Percentiles rank a stretch among this genome's conserved stretches.
These are phyloP conservation scores for Papilio elwesi DNA, from an alignment of 2,888 invertebrate genomes.

Conservation along the genomic window DNA sequence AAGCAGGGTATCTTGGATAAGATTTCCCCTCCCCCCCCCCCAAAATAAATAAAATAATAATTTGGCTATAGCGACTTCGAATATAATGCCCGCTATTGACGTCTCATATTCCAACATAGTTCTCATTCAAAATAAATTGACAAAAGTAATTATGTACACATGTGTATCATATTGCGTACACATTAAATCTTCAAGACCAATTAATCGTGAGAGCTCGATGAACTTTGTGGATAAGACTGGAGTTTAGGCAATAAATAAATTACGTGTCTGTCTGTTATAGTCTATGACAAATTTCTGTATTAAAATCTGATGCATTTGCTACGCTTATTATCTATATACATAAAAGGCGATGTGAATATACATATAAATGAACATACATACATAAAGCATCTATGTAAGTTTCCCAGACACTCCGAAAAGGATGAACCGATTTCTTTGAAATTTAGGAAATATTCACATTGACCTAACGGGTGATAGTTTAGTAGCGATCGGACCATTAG, in stretches of 20 bases:
- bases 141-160: background rate
- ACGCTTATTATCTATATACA: too few relatives aligned
- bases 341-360: too few relatives aligned
- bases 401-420: too few relatives aligned
- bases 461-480: too few relatives aligned
- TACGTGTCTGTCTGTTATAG: background rate
- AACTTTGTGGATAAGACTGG: background rate
- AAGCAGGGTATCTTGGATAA: too few relatives aligned
- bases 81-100: background rate
- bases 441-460: too few relatives aligned
- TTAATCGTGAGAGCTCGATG: background rate
- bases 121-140: background rate
- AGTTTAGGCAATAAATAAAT: slow-evolving; percentile 14
- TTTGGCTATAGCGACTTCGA: background rate
- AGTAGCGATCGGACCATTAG: too few relatives aligned
- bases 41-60: background rate
- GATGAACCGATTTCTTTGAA: too few relatives aligned
- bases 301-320: slow-evolving; percentile 9
- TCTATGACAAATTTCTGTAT: background rate
- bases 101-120: background rate
- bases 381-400: too few relatives aligned
- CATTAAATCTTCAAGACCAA: slow-evolving; percentile 11
- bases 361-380: too few relatives aligned
- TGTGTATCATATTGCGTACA: background rate
- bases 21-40: too few relatives aligned